phyloP scores from a whole-genome alignment of 2,797 vertebrate genomes.

The Pseudochromis fuscus region DNA sequence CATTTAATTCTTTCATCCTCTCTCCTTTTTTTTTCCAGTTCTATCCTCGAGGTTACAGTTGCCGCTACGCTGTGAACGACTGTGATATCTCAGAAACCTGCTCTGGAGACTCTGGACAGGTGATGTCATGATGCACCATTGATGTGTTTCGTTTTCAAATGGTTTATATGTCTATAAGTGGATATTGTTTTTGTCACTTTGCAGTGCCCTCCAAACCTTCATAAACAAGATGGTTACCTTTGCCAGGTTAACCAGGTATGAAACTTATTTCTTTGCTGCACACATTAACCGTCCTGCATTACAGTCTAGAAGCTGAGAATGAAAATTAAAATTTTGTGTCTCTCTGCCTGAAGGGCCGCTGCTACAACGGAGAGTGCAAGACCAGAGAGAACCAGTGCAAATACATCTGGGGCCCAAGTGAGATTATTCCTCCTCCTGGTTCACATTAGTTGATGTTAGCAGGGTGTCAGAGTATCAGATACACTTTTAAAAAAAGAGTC shows the following conservation, averaged over 20 bases:
- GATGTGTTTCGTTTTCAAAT: background rate
- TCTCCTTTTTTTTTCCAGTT: slow-evolving; percentile 85
- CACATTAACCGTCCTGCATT: background rate
- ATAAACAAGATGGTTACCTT: slow-evolving; percentile 96
- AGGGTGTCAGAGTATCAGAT: background rate
- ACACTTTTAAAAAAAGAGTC: background rate
- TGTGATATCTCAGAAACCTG: slow-evolving; percentile 97
- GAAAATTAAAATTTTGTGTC: background rate
- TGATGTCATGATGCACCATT: slow-evolving; percentile 66
- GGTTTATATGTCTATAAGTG: background rate
- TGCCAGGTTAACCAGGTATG: slow-evolving; percentile 95
- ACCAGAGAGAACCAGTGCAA: slow-evolving; percentile 98
- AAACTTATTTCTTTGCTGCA: background rate
- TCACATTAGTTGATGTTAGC: background rate
- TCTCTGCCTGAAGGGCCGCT: slow-evolving; percentile 91
- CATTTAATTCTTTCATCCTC: background rate
- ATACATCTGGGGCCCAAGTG: slow-evolving; percentile 98
- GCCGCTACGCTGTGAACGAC: slow-evolving; percentile 94
- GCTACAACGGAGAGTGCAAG: slow-evolving; percentile 97
- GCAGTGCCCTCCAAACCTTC: slow-evolving; percentile 97
- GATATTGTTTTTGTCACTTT: slow-evolving; percentile 54
- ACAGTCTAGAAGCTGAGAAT: background rate
- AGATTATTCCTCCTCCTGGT: slow-evolving; percentile 69
- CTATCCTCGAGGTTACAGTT: slow-evolving; percentile 92
- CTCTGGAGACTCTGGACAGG: slow-evolving; percentile 97